Conservation (phyloP, 1,140 invertebrate genomes). For the Euwallacea similis region DNA sequence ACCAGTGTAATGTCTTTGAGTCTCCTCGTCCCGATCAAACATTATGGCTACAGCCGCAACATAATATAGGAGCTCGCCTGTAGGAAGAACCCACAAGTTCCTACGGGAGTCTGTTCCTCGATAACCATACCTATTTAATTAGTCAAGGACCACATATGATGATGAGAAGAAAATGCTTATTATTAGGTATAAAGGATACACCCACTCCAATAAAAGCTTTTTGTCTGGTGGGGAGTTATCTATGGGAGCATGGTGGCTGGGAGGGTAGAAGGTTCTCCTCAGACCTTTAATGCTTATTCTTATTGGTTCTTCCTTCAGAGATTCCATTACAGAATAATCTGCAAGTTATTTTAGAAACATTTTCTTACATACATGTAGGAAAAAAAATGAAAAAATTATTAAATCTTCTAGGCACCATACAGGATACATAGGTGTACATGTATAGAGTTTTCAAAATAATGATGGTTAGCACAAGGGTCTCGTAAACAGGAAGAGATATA, state of each 20-base stretch:
- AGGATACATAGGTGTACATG: background rate
- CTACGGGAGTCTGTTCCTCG: conserved; percentile 82
- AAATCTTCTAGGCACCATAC: background rate
- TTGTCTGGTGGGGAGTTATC: conserved; percentile 85
- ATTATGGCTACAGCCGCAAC: conserved; percentile 90
- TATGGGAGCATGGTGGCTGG: conserved; percentile 75
- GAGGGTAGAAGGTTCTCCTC: conserved; percentile 83
- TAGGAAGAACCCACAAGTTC: conserved; percentile 89
- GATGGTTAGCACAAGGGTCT: too few relatives aligned
- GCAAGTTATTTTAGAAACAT: conserved; percentile 5
- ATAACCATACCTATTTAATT: conserved; percentile 77
- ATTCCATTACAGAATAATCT: conserved; percentile 83
- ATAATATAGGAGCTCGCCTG: conserved; percentile 91
- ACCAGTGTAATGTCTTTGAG: conserved; percentile 89
- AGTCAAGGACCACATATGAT: background rate
- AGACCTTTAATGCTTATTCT: conserved; percentile 82
- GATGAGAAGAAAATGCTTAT: background rate
- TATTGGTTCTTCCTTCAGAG: conserved; percentile 80
- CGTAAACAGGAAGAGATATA: too few relatives aligned
- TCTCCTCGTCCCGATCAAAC: conserved; percentile 85
- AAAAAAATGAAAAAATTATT: background rate
- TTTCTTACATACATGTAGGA: too few relatives aligned
- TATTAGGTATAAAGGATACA: conserved; percentile 66
- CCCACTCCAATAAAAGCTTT: conserved; percentile 88
- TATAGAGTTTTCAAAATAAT: background rate